These are phyloP conservation scores for Myopa tessellatipennis DNA, from an alignment of 2,888 invertebrate species.

Conservation along the genomic window DNA sequence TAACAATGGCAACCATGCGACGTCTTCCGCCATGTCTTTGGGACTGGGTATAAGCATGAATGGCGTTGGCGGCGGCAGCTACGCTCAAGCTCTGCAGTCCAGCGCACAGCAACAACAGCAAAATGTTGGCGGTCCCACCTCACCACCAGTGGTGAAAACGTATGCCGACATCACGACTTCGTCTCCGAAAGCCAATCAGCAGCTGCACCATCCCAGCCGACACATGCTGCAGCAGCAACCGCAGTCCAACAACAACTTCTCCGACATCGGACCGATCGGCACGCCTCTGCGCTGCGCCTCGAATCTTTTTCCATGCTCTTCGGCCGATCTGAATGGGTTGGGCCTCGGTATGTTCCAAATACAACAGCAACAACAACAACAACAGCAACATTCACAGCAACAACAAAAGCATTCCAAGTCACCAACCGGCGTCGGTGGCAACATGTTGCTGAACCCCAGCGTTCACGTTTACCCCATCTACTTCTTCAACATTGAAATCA, in stretches of 20 bases:
- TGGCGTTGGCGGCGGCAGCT: constrained; percentile 38
- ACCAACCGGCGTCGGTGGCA: constrained; percentile 45
- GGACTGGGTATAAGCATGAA: constrained; percentile 24
- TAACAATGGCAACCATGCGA: constrained; percentile 32
- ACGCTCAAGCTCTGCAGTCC: constrained; percentile 46
- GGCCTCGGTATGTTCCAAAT: constrained; percentile 46
- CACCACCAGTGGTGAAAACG: constrained; percentile 48
- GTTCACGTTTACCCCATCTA: constrained; percentile 76
- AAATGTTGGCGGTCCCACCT: constrained; percentile 22
- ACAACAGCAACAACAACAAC: constrained; percentile 47
- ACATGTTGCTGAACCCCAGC: constrained; percentile 70
- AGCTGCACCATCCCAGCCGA: constrained; percentile 48
- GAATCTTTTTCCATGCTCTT: constrained; percentile 42
- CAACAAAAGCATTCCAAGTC: constrained; percentile 38
- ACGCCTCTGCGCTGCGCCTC: constrained; percentile 43
- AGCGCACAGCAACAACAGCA: constrained; percentile 39
- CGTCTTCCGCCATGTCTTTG: not conserved
- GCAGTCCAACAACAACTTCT: constrained; percentile 33
- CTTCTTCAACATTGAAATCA: constrained; percentile 81
- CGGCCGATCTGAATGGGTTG: constrained; percentile 49
- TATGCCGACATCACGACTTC: constrained; percentile 61
- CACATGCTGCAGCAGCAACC: constrained; percentile 37
- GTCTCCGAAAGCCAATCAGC: constrained; percentile 51
- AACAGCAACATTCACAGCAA: constrained; percentile 42
- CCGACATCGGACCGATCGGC: constrained; percentile 46